Base-by-base conservation (phyloP, 2,113 vertebrate genomes). In the Miniopterus natalensis region DNA sequence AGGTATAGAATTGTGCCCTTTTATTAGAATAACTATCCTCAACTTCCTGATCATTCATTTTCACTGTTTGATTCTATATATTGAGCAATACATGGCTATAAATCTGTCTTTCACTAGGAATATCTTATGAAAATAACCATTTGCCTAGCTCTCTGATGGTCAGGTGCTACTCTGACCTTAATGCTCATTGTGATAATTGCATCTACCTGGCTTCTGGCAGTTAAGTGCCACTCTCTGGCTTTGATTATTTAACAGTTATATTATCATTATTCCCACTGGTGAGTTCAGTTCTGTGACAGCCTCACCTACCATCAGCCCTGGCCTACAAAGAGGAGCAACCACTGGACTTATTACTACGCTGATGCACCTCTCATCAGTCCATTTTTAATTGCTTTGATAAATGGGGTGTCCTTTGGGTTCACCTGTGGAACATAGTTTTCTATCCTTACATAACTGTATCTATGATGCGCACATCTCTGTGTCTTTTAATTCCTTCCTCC, bases 331-430 rank as follows among this genome's bases (percentile, higher is more conserved):
- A 63, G 66, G 45, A 87, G 12, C 68, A 74, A 75, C 40, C 36
- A 78, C 8, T 70, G 11, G 18, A n/a, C 42, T 84, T 45, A 42
- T 75, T 18, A 13, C n/a, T 63, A 75, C 53, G 4, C 6, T 53
- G 15, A 77, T 47, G 29, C 17, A 42, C 45, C n/a, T 87, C 59
- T 77, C 51, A 70, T n/a, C 25, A 63, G 75, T 23, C n/a, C 21
- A 68, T 84, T 92, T 87, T 15, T 55, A 66, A 84, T 5, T 79
- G 75, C 59, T 87, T 91, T 75, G 47, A 63, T 66, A 79, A 92
- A 57, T 29, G 27, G 10, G 74, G 0, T 36, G 75, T 90, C 14
- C 29, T 95, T 55, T 3, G 23, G 55, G 18, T 21, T 20, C 27
- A 45, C 45, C 13, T 40, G n/a, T 74, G 57, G 75, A 86, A 90